These are phyloP conservation scores for Cerastoderma edule DNA, from an alignment of 2,888 invertebrate genomes.

Conservation along the genomic window DNA sequence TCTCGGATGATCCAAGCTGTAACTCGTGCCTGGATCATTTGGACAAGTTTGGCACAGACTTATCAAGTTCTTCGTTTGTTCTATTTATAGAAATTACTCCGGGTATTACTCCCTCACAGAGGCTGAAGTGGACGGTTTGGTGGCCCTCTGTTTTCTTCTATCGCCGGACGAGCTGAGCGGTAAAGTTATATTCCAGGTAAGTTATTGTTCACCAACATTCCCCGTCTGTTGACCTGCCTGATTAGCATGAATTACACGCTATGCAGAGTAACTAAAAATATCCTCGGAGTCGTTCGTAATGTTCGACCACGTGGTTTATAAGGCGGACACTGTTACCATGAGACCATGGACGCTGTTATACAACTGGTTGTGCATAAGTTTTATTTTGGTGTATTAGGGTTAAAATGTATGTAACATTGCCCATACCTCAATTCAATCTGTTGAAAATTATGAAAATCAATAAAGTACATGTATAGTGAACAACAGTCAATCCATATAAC, in stretches of 20 bases:
- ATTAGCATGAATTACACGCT: neutral
- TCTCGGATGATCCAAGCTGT: too few relatives aligned
- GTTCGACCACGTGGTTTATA: neutral
- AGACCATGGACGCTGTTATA: neutral
- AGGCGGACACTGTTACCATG: neutral
- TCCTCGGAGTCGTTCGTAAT: neutral
- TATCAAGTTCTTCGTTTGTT: neutral
- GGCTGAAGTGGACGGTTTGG: conserved; percentile 22
- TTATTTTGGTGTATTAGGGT: too few relatives aligned
- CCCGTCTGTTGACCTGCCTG: neutral
- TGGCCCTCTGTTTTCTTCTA: conserved; percentile 30
- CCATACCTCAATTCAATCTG: too few relatives aligned
- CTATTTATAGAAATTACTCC: neutral
- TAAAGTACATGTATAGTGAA: too few relatives aligned
- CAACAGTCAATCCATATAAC: too few relatives aligned
- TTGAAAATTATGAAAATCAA: too few relatives aligned
- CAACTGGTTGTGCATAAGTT: too few relatives aligned
- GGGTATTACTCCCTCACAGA: conserved; percentile 16
- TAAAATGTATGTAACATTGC: too few relatives aligned
- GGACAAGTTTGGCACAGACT: neutral
- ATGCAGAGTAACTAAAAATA: neutral
- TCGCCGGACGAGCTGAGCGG: conserved; percentile 37
- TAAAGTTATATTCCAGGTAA: conserved; percentile 45
- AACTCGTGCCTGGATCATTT: too few relatives aligned
- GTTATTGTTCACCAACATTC: neutral